Conservation (phyloP, 2,113 vertebrate genomes). For the Paradisaea rubra region DNA sequence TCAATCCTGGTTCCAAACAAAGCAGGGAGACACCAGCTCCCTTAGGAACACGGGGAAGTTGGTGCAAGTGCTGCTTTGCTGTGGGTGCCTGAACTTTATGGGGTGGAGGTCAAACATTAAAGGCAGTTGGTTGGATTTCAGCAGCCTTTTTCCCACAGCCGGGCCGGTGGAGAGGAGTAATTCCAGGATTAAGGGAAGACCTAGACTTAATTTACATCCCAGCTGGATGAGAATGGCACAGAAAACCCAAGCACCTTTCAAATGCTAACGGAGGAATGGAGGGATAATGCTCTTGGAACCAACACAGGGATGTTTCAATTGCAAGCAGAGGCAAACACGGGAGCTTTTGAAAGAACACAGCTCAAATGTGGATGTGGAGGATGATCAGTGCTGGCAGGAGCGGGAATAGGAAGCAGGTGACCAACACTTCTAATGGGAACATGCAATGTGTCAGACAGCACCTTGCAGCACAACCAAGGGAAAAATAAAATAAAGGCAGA, state of each 20-base stretch:
- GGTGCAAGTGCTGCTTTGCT: neutral
- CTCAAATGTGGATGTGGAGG: neutral
- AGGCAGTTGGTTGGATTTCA: neutral
- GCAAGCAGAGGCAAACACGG: neutral
- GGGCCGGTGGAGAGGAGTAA: neutral
- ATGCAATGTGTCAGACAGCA: neutral
- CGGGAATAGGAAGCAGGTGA: slow-evolving; percentile 2
- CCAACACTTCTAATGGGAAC: neutral
- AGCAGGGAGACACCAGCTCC: neutral
- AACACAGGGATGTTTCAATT: neutral
- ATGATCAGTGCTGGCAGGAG: neutral
- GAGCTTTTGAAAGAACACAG: neutral
- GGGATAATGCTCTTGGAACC: neutral
- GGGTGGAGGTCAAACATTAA: neutral
- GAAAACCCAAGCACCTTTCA: neutral
- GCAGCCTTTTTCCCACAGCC: neutral
- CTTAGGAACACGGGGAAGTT: neutral
- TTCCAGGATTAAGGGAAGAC: neutral
- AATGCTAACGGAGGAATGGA: neutral
- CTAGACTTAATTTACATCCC: neutral
- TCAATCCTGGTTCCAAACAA: accelerated
- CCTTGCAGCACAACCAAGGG: neutral
- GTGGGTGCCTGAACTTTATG: neutral
- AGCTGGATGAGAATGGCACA: neutral
- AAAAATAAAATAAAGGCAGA: neutral